Evolutionary conservation across 2,888 invertebrate species (phyloP).

Genomic region (Elegia similella): DNA sequence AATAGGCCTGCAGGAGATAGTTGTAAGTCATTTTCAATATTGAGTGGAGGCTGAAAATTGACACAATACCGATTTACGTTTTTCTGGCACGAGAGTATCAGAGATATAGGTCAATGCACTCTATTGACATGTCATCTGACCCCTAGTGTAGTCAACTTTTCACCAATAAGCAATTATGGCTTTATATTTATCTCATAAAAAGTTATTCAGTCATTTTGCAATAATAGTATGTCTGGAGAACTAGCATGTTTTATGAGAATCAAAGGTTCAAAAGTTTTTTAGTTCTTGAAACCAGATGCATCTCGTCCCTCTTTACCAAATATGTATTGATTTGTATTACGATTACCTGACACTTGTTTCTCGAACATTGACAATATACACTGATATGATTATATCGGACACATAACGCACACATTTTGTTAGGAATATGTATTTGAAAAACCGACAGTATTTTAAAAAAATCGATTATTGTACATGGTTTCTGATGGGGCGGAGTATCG

Average conservation of each 20-base stretch:
- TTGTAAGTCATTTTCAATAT: too few relatives aligned
- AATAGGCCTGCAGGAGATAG: too few relatives aligned
- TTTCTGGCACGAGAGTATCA: too few relatives aligned
- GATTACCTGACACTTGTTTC: not conserved
- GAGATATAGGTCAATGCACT: too few relatives aligned
- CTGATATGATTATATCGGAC: not conserved
- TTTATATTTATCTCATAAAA: not conserved
- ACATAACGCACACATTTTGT: conserved; percentile 6
- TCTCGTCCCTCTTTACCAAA: conserved; percentile 11
- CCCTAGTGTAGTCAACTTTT: not conserved
- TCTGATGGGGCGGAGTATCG: not conserved
- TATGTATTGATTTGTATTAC: conserved; percentile 8
- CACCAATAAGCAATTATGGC: not conserved
- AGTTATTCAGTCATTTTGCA: not conserved
- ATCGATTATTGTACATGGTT: not conserved
- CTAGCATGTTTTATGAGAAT: not conserved
- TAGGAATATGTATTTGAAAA: not conserved
- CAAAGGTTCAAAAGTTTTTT: not conserved
- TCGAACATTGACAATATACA: conserved; percentile 3
- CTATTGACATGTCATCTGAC: too few relatives aligned
- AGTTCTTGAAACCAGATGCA: not conserved
- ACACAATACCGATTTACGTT: too few relatives aligned
- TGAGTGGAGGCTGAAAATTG: too few relatives aligned
- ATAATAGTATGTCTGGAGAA: not conserved
- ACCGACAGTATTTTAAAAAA: not conserved